Percentiles rank a stretch among this genome's conserved stretches.
Conservation (phyloP, 2,888 invertebrate genomes). For the Protodeltote pygarga region DNA sequence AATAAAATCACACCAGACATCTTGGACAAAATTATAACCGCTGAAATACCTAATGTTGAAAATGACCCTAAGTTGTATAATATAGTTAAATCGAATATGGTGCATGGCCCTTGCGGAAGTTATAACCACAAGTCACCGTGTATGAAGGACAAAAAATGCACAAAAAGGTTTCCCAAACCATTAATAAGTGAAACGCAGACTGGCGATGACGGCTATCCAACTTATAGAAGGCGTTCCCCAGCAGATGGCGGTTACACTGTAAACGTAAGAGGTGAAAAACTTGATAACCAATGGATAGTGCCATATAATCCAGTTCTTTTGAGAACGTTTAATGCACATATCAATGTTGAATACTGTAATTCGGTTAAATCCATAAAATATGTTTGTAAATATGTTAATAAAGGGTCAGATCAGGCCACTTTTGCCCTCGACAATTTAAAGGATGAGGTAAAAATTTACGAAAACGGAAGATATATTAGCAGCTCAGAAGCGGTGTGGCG, state of each 20-base stretch:
- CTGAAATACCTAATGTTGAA: not conserved
- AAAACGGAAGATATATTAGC: conserved; percentile 2
- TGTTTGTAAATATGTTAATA: no score
- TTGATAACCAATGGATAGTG: no score
- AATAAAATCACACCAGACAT: not conserved
- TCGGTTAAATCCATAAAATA: no score
- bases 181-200: not conserved
- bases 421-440: not conserved
- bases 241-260: no score
- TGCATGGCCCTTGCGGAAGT: not conserved
- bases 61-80: not conserved
- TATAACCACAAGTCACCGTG: not conserved
- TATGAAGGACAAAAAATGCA: not conserved
- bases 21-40: not conserved
- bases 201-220: not conserved
- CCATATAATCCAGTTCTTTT: no score
- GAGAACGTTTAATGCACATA: no score
- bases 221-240: not conserved
- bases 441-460: not conserved
- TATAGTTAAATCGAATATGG: not conserved
- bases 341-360: no score
- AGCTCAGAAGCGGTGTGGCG: not conserved
- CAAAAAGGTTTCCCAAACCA: no score
- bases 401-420: not conserved
- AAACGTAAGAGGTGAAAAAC: no score